Base-by-base conservation (phyloP, 1,140 invertebrate genomes). In the Hestina assimilis region DNA sequence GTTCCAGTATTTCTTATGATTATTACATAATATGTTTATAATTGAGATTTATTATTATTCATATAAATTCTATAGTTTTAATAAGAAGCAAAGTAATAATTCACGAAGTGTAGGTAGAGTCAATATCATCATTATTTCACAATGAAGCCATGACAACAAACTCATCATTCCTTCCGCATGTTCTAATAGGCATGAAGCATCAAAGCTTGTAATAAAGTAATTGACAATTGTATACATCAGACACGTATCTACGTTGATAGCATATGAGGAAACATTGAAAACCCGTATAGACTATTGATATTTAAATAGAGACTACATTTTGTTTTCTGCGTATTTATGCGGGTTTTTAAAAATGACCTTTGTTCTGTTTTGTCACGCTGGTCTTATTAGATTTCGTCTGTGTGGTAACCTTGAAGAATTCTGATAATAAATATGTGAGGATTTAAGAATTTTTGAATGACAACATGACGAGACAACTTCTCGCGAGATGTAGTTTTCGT, bases 391-490 rank as follows among this genome's bases (percentile, higher is more conserved):
- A 52, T 43, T 65, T 40, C 51, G 52, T 60, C 28, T 40, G 42
- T 64, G 67, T 66, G 61, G 60, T 60, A 71, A 62, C 72, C 72
- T 71, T 78, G 72, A 68, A 63, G 58, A 40, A 38, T 40, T 48
- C 59, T 64, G 47, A 1, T 29, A 46, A 28, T 46, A 14, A 28
- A 15, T 46, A 46, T 3, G 24, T 48, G 15, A 17, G 14, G 31
- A 11, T 26, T n/a, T n/a, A n/a, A n/a, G n/a, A n/a, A n/a, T n/a
- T n/a, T n/a, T n/a, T n/a, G n/a, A n/a, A n/a, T n/a, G n/a, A n/a
- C n/a, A n/a, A n/a, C n/a, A n/a, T n/a, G n/a, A n/a, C n/a, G n/a
- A n/a, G n/a, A n/a, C n/a, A n/a, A n/a, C n/a, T n/a, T n/a, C n/a
- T n/a, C n/a, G n/a, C n/a, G n/a, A n/a, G n/a, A n/a, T n/a, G n/a